A percentile compares a stretch with the other conserved stretches of the same genome.
phyloP scores from a whole-genome alignment of 2,888 invertebrate genomes.

The Acleris sparsana region DNA sequence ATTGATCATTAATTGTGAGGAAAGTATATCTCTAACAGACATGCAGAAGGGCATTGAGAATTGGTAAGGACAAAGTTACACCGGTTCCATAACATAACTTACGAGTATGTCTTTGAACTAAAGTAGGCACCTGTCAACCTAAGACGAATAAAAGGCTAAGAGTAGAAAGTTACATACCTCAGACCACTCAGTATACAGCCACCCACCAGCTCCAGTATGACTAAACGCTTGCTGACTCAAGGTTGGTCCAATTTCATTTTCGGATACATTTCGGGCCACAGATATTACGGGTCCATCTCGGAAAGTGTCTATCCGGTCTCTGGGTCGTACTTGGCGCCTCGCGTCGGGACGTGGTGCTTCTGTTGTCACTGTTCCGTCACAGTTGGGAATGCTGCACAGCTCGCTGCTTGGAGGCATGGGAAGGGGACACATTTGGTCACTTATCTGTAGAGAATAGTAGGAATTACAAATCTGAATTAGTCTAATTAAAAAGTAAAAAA shows the following conservation, averaged over 20 bases:
- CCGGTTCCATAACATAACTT: too few relatives aligned
- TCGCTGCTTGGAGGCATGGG: conserved; percentile 76
- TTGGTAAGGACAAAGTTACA: too few relatives aligned
- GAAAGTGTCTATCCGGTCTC: conserved; percentile 68
- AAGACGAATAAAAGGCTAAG: too few relatives aligned
- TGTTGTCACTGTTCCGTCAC: conserved; percentile 62
- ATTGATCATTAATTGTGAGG: too few relatives aligned
- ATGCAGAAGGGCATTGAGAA: too few relatives aligned
- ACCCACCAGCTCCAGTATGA: conserved; percentile 73
- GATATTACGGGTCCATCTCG: conserved; percentile 72
- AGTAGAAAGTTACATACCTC: conserved; percentile 59
- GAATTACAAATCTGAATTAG: too few relatives aligned
- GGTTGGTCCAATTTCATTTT: conserved; percentile 59
- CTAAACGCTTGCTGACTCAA: conserved; percentile 62
- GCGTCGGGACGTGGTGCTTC: conserved; percentile 64
- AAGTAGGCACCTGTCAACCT: too few relatives aligned
- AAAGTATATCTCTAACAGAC: too few relatives aligned
- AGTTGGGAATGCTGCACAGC: conserved; percentile 71
- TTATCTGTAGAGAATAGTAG: conserved; percentile 60
- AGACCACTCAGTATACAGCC: conserved; percentile 85
- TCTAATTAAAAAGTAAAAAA: conserved; percentile 2
- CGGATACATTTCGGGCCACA: conserved; percentile 61
- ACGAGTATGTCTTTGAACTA: too few relatives aligned
- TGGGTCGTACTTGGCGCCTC: conserved; percentile 70
- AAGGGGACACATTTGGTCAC: conserved; percentile 76